Conservation (phyloP, 2,113 vertebrate genomes). For the Entomyzon cyanotis region DNA sequence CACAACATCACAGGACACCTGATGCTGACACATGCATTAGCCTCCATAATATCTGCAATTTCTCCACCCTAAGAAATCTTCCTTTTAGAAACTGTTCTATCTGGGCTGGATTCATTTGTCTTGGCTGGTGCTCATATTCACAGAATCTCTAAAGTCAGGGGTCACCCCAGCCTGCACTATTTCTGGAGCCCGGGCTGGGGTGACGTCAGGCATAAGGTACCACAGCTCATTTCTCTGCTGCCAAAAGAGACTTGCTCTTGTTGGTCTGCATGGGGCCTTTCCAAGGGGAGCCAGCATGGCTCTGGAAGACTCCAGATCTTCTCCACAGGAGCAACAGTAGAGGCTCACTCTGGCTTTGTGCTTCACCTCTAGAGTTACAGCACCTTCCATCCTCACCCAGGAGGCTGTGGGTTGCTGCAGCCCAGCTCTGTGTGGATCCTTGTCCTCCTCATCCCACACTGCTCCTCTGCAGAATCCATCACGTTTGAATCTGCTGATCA, state of each 20-base stretch:
- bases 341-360: not conserved
- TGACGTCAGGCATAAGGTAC: not conserved
- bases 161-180: not conserved
- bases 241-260: not conserved
- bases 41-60: not conserved
- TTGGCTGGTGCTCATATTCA: not conserved
- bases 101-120: not conserved
- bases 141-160: not conserved
- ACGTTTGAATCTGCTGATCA: not conserved
- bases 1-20: not conserved
- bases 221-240: not conserved
- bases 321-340: not conserved
- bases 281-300: not conserved
- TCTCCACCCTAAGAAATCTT: slow-evolving; percentile 31
- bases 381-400: fast-evolving
- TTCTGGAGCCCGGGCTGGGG: not conserved
- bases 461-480: not conserved
- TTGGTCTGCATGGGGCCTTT: not conserved
- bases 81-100: not conserved
- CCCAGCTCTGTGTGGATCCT: not conserved
- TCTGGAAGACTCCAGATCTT: not conserved
- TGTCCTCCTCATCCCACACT: not conserved
- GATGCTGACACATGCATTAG: not conserved
- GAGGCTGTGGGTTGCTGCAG: not conserved
- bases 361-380: not conserved